Evolutionary conservation across 2,888 invertebrate species (phyloP), one percentile per base, ranked within the genome.

Genomic region (Brachypalpus laphriformis): DNA sequence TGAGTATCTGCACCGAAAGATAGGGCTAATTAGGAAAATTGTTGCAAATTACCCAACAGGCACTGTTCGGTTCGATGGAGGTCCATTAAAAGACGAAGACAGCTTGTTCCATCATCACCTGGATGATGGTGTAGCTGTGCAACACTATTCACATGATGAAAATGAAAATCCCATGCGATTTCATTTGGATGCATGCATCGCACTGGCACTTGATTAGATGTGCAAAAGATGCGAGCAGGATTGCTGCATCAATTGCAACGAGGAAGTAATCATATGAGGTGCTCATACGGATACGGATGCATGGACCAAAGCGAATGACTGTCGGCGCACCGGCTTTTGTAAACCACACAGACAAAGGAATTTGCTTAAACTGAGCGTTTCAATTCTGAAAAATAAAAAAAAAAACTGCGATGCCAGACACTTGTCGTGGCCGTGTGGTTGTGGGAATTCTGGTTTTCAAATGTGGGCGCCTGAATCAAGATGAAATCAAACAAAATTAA

Each of bases 1-100:
- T 66, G 47, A 14, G 22, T 57, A 57, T 61, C 70, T 70, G 47
- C 49, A 9, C 18, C 80, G 16, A 83, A 59, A 80, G 80, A 83
- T 82, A 76, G 68, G 37, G 76, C 45, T 83, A 83, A 83, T 80
- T 83, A 80, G 74, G 80, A 51, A 83, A 83, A 83, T 83, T 83
- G 70, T 65, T 83, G 74, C 74, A 74, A 80, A 83, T 80, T 80
- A 80, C 70, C 70, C 63, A 59, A 56, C 57, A 66, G 20, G 34
- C 56, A 68, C 49, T 54, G 37, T 57, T 51, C 31, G 16, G 42
- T 59, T 68, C 65, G 57, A 20, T 56, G 47, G 11, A n/a, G 40
- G 54, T 31, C 16, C 57, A n/a, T 56, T 28, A 57, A 54, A 54
- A 49, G n/a, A n/a, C n/a, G n/a, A 54, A 61, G 68, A 63, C 68